These are phyloP conservation scores for Phylloscopus trochiloides DNA, from an alignment of 2,113 vertebrate species.

Conservation along the genomic window DNA sequence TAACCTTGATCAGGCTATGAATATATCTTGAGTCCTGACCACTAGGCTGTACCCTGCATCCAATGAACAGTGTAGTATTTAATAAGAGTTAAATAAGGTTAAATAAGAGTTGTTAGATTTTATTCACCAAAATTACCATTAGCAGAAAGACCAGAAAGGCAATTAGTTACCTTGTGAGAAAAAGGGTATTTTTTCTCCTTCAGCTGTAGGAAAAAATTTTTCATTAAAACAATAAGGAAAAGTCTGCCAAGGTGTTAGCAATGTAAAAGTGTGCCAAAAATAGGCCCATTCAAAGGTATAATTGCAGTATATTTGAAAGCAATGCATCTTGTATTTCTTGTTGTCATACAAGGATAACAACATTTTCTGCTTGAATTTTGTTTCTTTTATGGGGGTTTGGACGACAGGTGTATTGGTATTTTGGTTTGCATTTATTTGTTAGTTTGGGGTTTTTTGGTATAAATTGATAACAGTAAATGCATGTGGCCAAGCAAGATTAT, in stretches of 20 bases:
- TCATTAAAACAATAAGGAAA: not conserved
- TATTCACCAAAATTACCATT: not conserved
- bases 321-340: not conserved
- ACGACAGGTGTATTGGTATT: not conserved
- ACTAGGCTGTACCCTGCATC: not conserved
- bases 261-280: not conserved
- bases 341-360: not conserved
- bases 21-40: not conserved
- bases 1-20: not conserved
- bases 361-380: not conserved
- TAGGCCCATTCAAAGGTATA: not conserved
- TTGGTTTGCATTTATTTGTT: not conserved
- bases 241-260: not conserved
- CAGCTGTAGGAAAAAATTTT: not conserved
- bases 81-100: not conserved
- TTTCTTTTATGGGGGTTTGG: not conserved
- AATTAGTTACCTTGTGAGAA: not conserved
- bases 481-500: conserved; percentile 9
- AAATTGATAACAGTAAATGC: conserved; percentile 19
- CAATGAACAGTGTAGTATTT: not conserved
- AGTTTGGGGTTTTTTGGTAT: not conserved
- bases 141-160: not conserved
- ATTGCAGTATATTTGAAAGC: not conserved
- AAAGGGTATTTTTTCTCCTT: not conserved
- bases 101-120: not conserved